Base-by-base conservation (phyloP, 2,797 vertebrate genomes). In the Threskiornis aethiopicus region DNA sequence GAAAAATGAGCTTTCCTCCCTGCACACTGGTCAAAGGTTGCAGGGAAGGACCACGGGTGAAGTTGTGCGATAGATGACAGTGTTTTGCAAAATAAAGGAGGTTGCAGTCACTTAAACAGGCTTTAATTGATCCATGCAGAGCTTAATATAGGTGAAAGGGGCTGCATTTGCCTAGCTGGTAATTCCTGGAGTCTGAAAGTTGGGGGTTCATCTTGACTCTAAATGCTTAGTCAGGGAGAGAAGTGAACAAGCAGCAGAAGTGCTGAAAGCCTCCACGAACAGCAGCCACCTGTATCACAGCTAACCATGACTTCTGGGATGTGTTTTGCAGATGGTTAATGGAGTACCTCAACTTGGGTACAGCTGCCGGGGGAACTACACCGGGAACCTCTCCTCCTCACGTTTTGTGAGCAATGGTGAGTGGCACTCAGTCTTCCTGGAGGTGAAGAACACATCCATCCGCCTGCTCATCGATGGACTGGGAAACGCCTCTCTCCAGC, bases 351-450 rank as follows among this genome's bases (percentile, higher is more conserved):
- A 96, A 31, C 99, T 99, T 92, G 97, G 93, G 39, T 99, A 98
- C 96, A 96, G 91, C 90, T 99, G 99, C 96, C 98, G 93, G 19
- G 98, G 95, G 13, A 65, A 55, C 46, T 89, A 97, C 37, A 92
- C 97, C 0, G 91, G 96, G 13, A 98, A 98, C 15, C 81, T 99
- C 31, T 97, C 96, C 42, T 96, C 99, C 55, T 81, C 33, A 9
- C 97, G 88, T 10, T 96, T 91, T 3, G 97, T 99, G 92, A 98
- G 98, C 0, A 98, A 99, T 0, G 98, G 98, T 0, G 96, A 72
- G 37, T 99, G 99, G 99, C 99, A 99, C 94, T 96, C 96, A 0
- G 77, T 99, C 84, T 97, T 98, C 77, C 95, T 99, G 96, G 99
- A 99, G 96, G 98, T 99, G 96, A 99, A 97, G 67, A 97, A 97